phyloP scores from a whole-genome alignment of 1,140 invertebrate species.

The Zaprionus gabonicus region DNA sequence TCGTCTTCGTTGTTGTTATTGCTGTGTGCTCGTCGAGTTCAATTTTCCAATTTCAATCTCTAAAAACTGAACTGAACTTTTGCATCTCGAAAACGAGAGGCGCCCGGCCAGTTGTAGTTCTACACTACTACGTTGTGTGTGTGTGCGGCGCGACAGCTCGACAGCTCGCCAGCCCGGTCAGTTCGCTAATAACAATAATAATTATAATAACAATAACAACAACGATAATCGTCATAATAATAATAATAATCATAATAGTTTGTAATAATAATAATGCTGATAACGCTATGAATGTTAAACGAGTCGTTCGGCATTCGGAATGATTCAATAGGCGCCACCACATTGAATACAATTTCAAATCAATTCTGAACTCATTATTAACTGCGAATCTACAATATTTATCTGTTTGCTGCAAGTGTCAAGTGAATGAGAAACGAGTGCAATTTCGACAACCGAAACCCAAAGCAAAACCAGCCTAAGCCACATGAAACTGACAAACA shows the following conservation, averaged over 20 bases:
- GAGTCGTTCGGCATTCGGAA: constrained; percentile 25
- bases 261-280: constrained; percentile 57
- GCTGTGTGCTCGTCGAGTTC: constrained; percentile 3
- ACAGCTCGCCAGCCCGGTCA: no score
- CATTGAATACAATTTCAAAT: constrained; percentile 33
- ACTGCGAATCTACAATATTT: constrained; percentile 11
- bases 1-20: no score
- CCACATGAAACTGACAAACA: constrained; percentile 47
- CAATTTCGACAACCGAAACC: constrained; percentile 61
- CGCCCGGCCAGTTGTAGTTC: constrained; percentile 61
- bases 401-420: constrained; percentile 40
- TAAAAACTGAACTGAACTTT: constrained; percentile 25
- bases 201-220: constrained; percentile 60
- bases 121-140: constrained; percentile 50
- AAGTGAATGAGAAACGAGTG: constrained; percentile 64
- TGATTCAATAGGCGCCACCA: constrained; percentile 47
- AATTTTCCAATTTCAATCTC: constrained; percentile 25
- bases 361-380: constrained; percentile 29
- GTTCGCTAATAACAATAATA: constrained; percentile 42
- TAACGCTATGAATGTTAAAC: constrained; percentile 41
- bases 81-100: constrained; percentile 36
- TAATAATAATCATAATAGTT: constrained; percentile 67
- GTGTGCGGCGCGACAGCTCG: not conserved
- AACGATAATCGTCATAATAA: constrained; percentile 51
- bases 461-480: constrained; percentile 68